Evolutionary conservation across 2,113 vertebrate species (phyloP).

Genomic region (Tetraodon nigroviridis): DNA sequence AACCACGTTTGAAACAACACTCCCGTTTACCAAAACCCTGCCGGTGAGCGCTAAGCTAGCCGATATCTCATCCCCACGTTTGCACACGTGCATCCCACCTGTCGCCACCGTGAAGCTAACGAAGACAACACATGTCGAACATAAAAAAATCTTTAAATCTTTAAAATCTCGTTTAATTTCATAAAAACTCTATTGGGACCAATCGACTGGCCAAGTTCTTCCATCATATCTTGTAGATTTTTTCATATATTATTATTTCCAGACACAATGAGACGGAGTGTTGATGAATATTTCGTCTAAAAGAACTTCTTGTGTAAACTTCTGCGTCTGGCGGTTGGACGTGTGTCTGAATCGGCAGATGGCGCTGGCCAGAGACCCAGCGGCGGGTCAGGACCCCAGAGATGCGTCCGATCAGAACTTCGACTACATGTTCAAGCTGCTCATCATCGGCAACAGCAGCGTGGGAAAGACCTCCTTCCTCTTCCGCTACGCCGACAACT

Average conservation of each 20-base stretch:
- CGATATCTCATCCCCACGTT: slow-evolving; percentile 27
- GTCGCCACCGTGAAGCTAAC: not conserved
- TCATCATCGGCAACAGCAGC: slow-evolving; percentile 88
- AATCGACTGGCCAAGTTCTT: too few relatives aligned
- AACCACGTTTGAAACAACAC: not conserved
- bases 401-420: slow-evolving; percentile 88
- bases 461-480: slow-evolving; percentile 90
- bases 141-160: too few relatives aligned
- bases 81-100: not conserved
- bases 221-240: too few relatives aligned
- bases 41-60: slow-evolving; percentile 3
- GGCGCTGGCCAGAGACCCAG: slow-evolving; percentile 77
- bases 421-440: slow-evolving; percentile 91
- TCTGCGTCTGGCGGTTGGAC: not conserved
- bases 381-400: slow-evolving; percentile 59
- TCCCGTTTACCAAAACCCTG: slow-evolving; percentile 25
- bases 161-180: too few relatives aligned
- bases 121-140: too few relatives aligned
- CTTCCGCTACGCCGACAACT: slow-evolving; percentile 86
- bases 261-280: too few relatives aligned
- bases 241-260: too few relatives aligned
- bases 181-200: too few relatives aligned
- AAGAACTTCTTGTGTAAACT: too few relatives aligned
- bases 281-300: too few relatives aligned
- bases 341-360: slow-evolving; percentile 61